Percentiles rank a stretch among this genome's conserved stretches.
Conservation (phyloP, 2,113 vertebrate genomes). For the Psephotus haematonotus region DNA sequence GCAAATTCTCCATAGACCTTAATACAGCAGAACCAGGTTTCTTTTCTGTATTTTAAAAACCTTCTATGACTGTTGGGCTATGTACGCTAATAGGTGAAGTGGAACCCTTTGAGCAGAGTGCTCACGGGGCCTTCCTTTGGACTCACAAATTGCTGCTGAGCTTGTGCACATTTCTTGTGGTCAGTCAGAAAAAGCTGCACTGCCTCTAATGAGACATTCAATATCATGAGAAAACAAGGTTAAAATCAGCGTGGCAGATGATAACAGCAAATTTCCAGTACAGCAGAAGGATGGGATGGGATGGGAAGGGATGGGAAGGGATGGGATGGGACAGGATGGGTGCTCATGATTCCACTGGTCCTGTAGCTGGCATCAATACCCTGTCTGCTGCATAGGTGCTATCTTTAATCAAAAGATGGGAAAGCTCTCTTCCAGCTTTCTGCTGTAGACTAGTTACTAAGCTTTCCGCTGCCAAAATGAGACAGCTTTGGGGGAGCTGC, state of each 20-base stretch:
- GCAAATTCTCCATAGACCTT: not conserved
- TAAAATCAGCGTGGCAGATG: not conserved
- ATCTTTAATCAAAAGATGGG: not conserved
- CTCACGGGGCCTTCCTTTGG: not conserved
- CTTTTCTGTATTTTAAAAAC: not conserved
- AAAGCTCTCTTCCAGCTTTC: not conserved
- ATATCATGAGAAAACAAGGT: not conserved
- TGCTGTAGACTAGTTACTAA: not conserved
- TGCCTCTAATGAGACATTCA: not conserved
- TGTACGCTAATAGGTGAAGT: not conserved
- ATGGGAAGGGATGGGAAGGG: not conserved
- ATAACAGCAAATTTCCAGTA: not conserved
- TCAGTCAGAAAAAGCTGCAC: not conserved
- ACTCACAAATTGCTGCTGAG: not conserved
- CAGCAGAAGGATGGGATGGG: not conserved
- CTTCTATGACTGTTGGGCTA: not conserved
- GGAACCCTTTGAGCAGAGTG: not conserved
- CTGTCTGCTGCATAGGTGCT: not conserved
- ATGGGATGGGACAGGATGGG: not conserved
- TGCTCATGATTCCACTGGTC: not conserved
- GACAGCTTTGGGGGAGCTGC: not conserved
- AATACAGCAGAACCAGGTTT: not conserved
- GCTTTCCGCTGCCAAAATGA: not conserved
- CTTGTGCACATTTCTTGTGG: not conserved
- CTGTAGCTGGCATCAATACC: not conserved